These are phyloP conservation scores for Chrysaora quinquecirrha DNA, from an alignment of 30 jellyfish, hydroid and myxozoan species.

Conservation along the genomic window DNA sequence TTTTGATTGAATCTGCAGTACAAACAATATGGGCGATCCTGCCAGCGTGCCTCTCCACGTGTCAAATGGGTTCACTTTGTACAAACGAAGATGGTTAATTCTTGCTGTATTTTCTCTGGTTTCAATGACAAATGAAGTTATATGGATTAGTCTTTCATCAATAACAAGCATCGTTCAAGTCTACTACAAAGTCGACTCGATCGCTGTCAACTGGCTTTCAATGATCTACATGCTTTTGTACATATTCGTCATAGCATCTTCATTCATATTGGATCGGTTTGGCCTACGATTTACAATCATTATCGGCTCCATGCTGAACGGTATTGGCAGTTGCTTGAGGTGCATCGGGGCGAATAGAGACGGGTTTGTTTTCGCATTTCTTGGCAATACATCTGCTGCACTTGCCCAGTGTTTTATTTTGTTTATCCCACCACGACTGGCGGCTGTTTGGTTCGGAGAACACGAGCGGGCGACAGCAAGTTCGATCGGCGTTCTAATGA, in stretches of 20 bases:
- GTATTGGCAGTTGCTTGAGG: conserved; percentile 79
- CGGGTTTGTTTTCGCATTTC: conserved; percentile 73
- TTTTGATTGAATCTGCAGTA: too few species aligned
- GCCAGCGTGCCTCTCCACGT: too few species aligned
- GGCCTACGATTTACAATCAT: too few species aligned
- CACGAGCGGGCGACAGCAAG: conserved; percentile 95
- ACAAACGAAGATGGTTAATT: conserved; percentile 79
- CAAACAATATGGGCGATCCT: too few species aligned
- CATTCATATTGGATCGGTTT: conserved; percentile 54
- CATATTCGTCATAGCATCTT: conserved; percentile 31
- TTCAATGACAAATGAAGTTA: conserved; percentile 81
- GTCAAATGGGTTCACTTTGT: conserved; percentile 49
- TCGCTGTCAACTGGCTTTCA: conserved; percentile 78
- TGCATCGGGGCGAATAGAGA: conserved; percentile 62
- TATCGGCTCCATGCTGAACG: conserved; percentile 71
- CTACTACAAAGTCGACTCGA: conserved; percentile 69
- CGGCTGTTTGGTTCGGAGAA: conserved; percentile 97
- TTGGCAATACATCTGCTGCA: conserved; percentile 82
- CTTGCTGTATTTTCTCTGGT: conserved; percentile 82
- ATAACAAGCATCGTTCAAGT: conserved; percentile 71
- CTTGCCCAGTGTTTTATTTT: conserved; percentile 73
- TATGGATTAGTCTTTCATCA: conserved; percentile 85
- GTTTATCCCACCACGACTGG: conserved; percentile 87
- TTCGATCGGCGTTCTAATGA: conserved; percentile 81
- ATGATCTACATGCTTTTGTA: conserved; percentile 63